Evolutionary conservation across 2,113 vertebrate species (phyloP).

Genomic region (Rhinogobius similis): DNA sequence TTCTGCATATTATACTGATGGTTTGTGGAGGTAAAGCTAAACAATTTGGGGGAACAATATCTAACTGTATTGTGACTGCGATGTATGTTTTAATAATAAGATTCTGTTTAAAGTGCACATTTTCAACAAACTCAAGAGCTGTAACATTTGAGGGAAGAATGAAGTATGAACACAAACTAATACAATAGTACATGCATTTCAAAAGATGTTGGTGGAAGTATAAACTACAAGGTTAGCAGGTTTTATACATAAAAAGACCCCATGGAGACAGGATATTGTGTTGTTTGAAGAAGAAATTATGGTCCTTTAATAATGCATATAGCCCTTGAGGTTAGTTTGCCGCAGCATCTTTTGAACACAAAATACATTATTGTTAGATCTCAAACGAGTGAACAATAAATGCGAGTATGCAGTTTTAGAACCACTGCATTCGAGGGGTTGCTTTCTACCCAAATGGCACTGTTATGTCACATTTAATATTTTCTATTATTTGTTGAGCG

Average conservation of each 20-base stretch:
- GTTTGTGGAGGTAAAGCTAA: too few species aligned
- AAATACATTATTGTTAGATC: background rate
- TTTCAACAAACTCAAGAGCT: too few species aligned
- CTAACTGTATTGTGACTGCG: too few species aligned
- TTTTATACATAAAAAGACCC: background rate
- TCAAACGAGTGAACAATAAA: background rate
- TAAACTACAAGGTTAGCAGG: background rate
- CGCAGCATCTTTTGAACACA: background rate
- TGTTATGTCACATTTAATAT: background rate
- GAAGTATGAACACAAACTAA: too few species aligned
- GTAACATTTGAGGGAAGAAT: too few species aligned
- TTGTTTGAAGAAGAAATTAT: background rate
- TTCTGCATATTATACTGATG: too few species aligned
- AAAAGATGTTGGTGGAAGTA: too few species aligned
- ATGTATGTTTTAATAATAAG: too few species aligned
- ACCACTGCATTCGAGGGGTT: background rate
- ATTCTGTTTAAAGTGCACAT: too few species aligned
- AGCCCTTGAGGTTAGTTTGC: background rate
- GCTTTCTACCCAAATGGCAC: background rate
- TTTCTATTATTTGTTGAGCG: background rate
- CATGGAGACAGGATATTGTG: background rate
- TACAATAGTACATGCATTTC: too few species aligned
- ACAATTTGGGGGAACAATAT: too few species aligned
- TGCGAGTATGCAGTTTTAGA: background rate
- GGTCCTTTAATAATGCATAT: background rate